phyloP scores from a whole-genome alignment of 2,797 vertebrate genomes.

The Pantherophis alleghaniensis region DNA sequence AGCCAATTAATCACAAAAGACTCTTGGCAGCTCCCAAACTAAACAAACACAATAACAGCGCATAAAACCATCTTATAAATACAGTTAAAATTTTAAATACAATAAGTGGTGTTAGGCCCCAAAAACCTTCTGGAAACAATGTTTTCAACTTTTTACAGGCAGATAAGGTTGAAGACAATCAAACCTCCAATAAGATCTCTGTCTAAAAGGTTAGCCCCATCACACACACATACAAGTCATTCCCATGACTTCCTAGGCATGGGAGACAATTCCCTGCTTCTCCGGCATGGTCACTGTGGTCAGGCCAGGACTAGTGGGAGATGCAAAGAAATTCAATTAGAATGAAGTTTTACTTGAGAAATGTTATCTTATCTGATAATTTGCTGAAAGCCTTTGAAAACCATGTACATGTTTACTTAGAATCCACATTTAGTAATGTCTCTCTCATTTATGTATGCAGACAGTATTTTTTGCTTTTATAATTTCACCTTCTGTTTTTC shows the following conservation, averaged over 20 bases:
- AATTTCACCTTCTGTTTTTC: constrained; percentile 27
- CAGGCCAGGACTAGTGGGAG: neutral
- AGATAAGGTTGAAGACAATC: neutral
- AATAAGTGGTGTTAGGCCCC: neutral
- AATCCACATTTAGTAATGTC: neutral
- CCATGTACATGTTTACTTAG: neutral
- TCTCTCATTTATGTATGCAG: neutral
- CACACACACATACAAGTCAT: neutral
- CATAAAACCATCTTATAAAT: neutral
- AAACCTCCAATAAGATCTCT: neutral
- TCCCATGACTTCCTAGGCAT: neutral
- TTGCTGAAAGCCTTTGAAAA: neutral
- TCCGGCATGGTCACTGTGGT: neutral
- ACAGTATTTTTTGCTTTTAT: neutral
- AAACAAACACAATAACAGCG: neutral
- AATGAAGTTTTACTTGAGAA: neutral
- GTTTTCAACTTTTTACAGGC: neutral
- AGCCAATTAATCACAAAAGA: neutral
- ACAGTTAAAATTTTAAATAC: neutral
- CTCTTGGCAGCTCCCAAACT: neutral
- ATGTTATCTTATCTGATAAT: neutral
- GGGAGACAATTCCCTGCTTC: neutral
- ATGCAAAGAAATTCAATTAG: neutral
- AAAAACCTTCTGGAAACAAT: neutral
- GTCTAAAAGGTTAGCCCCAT: neutral